A percentile compares a stretch with the other conserved stretches of the same genome.
These are phyloP conservation scores for Empis stercorea DNA, from an alignment of 2,888 invertebrate species.

Conservation along the genomic window DNA sequence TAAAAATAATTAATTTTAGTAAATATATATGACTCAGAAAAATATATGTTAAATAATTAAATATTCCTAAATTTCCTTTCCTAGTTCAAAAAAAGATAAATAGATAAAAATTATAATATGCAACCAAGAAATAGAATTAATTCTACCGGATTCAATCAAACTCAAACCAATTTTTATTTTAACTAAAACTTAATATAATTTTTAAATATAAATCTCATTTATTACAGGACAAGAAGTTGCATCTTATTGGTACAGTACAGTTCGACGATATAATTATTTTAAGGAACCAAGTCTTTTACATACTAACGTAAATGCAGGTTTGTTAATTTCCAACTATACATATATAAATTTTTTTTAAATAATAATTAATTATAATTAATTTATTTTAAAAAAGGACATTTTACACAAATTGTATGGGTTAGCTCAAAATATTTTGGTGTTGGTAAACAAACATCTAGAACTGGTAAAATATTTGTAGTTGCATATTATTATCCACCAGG, in stretches of 20 bases:
- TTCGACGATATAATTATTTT: constrained; percentile 59
- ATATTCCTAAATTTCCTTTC: too few species aligned
- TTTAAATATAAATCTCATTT: too few species aligned
- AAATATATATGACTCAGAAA: too few species aligned
- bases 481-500: constrained; percentile 75
- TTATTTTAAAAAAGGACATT: constrained; percentile 50
- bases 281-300: constrained; percentile 60
- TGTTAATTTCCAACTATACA: constrained; percentile 7
- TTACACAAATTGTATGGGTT: constrained; percentile 78
- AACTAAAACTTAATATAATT: too few species aligned
- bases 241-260: constrained; percentile 69
- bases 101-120: too few species aligned
- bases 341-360: too few species aligned
- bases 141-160: too few species aligned
- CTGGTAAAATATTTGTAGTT: constrained; percentile 69
- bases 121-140: too few species aligned
- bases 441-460: constrained; percentile 64
- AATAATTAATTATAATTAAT: not conserved
- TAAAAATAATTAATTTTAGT: too few species aligned
- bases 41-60: too few species aligned
- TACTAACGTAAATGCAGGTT: constrained; percentile 67
- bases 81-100: too few species aligned
- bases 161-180: too few species aligned
- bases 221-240: constrained; percentile 61
- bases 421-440: constrained; percentile 63